Conservation (phyloP, 2,797 vertebrate species). For the Acanthornis magna region DNA sequence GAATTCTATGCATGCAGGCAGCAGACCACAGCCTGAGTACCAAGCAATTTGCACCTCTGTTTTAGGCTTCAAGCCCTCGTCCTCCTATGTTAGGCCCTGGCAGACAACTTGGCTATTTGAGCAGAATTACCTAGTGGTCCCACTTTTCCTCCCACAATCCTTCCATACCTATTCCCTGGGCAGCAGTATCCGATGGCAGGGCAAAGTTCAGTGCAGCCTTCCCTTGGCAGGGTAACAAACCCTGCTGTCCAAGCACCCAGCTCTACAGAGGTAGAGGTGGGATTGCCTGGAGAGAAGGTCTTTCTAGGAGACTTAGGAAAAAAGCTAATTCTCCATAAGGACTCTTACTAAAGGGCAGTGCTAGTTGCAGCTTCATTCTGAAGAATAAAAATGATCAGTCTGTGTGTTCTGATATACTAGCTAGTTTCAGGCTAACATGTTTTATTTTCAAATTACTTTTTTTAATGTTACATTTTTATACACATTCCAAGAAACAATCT, state of each 20-base stretch:
- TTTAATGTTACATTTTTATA: neutral
- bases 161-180: neutral
- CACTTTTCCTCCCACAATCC: neutral
- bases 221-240: neutral
- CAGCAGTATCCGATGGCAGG: neutral
- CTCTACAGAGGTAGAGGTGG: neutral
- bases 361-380: neutral
- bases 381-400: neutral
- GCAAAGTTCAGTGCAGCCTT: neutral
- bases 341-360: neutral
- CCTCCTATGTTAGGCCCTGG: slow-evolving; percentile 35
- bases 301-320: neutral
- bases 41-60: slow-evolving; percentile 56
- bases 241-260: neutral
- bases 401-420: neutral
- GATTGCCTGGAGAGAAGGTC: neutral
- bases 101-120: slow-evolving; percentile 38
- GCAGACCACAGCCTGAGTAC: slow-evolving; percentile 45
- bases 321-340: neutral
- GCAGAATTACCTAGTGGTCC: slow-evolving; percentile 39
- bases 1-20: slow-evolving; percentile 39
- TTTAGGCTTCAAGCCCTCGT: slow-evolving; percentile 35
- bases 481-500: neutral
- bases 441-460: neutral
- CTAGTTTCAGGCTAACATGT: neutral